Base-by-base conservation (phyloP, 64 coral and sea anemone genomes). In the Pachyseris speciosa region DNA sequence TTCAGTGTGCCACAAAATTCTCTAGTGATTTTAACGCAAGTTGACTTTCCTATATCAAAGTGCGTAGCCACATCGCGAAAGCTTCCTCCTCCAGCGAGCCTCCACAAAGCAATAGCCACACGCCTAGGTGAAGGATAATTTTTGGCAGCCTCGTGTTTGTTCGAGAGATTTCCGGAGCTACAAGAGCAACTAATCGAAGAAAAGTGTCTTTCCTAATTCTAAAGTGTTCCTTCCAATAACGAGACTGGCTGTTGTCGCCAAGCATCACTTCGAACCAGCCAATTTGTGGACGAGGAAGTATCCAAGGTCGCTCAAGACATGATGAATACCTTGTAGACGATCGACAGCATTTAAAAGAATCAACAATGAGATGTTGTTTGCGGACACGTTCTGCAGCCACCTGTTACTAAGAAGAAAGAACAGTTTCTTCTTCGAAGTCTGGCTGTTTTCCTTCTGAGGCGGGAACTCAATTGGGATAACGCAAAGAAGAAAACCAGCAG, bases 161-260 rank as follows among this genome's bases (percentile, higher is more conserved):
- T 80, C 51, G 52, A 29, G 48, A 39, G 3, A 94, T 88, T 64
- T 74, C 63, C 19, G 92, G 85, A 60, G 61, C 33, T 17, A 94
- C 84, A n/a, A 88, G 51, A 22, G 2, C 24, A 2, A 94, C 84
- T 40, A 88, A 78, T n/a, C 57, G 4, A 48, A 73, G 26, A 76
- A 94, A 88, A 29, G 74, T 83, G 29, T 89, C 50, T 84, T 94
- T 94, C 10, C 50, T 44, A 85, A 94, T 83, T 12, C 85, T 32
- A 48, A 89, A 89, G 55, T 84, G 86, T 50, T 94, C 86, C 72
- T 94, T 89, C 92, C 86, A 94, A 70, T 89, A 94, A 28, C 74
- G 42, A 5, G 27, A 17, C 17, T 40, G 85, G 67, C 43, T 53
- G 68, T 69, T 31, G 17, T 83, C 43, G 19, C 36, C 74, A 37